Evolutionary conservation across 2,888 invertebrate species (phyloP).

Genomic region (Lasius fuliginosus): DNA sequence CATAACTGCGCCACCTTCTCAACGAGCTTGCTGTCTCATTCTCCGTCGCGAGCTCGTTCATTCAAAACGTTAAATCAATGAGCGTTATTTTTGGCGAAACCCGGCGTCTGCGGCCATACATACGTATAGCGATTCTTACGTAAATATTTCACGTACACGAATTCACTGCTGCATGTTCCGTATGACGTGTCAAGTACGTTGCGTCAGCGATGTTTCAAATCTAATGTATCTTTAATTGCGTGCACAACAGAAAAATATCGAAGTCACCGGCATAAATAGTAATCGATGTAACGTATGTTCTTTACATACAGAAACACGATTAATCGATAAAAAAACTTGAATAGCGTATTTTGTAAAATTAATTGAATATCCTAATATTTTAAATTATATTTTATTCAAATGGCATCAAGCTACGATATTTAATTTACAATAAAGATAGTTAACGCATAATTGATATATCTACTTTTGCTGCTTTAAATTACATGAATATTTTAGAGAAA

Average conservation of each 20-base stretch:
- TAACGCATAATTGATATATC: not conserved
- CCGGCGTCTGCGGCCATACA: slow-evolving; percentile 58
- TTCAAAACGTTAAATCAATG: slow-evolving; percentile 80
- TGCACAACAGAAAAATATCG: not conserved
- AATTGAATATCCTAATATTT: not conserved
- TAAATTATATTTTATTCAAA: not conserved
- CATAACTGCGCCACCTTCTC: slow-evolving; percentile 63
- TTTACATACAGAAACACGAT: not conserved
- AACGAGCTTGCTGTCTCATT: slow-evolving; percentile 68
- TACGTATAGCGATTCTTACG: slow-evolving; percentile 24
- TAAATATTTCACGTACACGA: slow-evolving; percentile 24
- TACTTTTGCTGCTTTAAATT: not conserved
- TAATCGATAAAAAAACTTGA: not conserved
- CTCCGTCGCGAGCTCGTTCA: slow-evolving; percentile 67
- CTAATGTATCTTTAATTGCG: slow-evolving; percentile 11
- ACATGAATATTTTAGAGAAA: not conserved
- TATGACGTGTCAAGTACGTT: slow-evolving; percentile 20
- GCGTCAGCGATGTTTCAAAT: slow-evolving; percentile 10
- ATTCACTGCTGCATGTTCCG: not conserved
- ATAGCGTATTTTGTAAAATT: not conserved
- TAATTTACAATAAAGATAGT: not conserved
- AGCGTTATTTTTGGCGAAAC: slow-evolving; percentile 78
- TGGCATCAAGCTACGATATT: not conserved
- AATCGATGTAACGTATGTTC: not conserved
- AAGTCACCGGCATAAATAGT: not conserved